These are phyloP conservation scores for Potamilus streckersoni DNA, from an alignment of 1,140 invertebrate species.

Conservation along the genomic window DNA sequence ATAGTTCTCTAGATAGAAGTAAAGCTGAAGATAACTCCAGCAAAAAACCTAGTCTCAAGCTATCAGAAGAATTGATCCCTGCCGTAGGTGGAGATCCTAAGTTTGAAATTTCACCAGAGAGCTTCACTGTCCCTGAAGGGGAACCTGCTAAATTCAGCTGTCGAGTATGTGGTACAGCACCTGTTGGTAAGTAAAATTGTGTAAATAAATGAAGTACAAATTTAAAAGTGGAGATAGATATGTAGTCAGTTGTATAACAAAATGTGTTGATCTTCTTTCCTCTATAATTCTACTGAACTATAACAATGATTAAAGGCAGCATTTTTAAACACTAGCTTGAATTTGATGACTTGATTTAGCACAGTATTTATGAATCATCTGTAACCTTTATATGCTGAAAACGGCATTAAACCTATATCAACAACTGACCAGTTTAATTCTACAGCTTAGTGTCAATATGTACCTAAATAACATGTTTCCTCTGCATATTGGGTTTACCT, in stretches of 20 bases:
- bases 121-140: constrained; percentile 54
- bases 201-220: not conserved
- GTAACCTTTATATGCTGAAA: no score
- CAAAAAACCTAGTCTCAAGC: constrained; percentile 32
- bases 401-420: no score
- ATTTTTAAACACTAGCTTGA: no score
- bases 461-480: no score
- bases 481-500: no score
- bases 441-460: no score
- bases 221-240: not conserved
- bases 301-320: no score
- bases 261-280: no score
- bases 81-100: constrained; percentile 56
- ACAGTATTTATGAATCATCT: no score
- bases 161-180: constrained; percentile 52
- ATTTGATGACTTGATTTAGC: no score
- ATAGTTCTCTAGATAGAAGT: constrained; percentile 7
- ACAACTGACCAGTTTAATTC: no score
- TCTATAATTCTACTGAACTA: no score
- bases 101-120: constrained; percentile 56
- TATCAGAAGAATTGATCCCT: constrained; percentile 46
- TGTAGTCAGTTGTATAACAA: not conserved
- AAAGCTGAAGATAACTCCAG: constrained; percentile 33
- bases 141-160: constrained; percentile 58
- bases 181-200: constrained; percentile 51